Base-by-base conservation (phyloP, 2,113 vertebrate species). In the Perca flavescens region DNA sequence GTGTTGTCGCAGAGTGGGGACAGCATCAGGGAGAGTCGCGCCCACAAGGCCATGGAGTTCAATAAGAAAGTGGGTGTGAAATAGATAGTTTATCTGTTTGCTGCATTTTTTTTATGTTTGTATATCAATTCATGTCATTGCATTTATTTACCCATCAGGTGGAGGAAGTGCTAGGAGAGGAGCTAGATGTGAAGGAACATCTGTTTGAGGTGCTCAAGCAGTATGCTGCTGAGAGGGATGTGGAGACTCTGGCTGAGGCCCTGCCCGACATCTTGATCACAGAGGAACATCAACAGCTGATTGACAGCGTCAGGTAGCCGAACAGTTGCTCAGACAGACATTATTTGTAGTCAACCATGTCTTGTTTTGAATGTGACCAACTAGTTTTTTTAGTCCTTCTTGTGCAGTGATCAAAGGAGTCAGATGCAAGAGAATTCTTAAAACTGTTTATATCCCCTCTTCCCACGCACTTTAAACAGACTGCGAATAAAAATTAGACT, bases 261-360 rank as follows among this genome's bases (percentile, higher is more conserved):
- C 96, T 99, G 52, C 94, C 97, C 60, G 93, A 96, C 88, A 94
- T 95, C 12, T 94, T 99, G 83, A 96, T 95, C 80, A 94, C 87
- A 0, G 97, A 98, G 76, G 94, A 96, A 52, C 96, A 96, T 25
- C 95, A 94, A 58, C 96, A 96, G n/a, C 96, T 99, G 28, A 94
- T 99, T n/a, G 96, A 99, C 88, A 97, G 82, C 77, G 97, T 99
- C 96, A 98, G 98, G 98, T 99, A 97, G 15, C 40, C 63, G 43
- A 40, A 67, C 72, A 81, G 17, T n/a, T 10, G 17, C 61, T 67
- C 28, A 68, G 7, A 69, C 36, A 15, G 31, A 25, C 10, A 10
- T 11, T 43, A 40, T 10, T 40, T 10, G 10, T 40, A 43, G 40
- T 63, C 49, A 47, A 31, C 60, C 52, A 15, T 22, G 1, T 60